Conservation (phyloP, 2,888 invertebrate species). For the Elgonia sp. region DNA sequence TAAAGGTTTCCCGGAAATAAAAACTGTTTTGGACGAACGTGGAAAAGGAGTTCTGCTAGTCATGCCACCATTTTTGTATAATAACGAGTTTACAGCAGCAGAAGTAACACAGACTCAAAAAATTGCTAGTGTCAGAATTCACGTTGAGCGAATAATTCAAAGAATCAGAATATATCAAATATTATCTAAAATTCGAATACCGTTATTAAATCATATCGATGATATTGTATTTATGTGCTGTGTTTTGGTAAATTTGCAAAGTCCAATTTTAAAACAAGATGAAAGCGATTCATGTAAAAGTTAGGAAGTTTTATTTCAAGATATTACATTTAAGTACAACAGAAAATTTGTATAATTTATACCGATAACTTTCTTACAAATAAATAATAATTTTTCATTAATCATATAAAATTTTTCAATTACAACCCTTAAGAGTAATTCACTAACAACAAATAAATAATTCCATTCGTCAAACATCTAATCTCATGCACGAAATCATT, state of each 20-base stretch:
- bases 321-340: too few species aligned
- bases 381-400: too few species aligned
- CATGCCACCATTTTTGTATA: constrained; percentile 70
- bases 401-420: too few species aligned
- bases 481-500: not conserved
- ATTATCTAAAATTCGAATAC: constrained; percentile 51
- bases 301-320: not conserved
- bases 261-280: constrained; percentile 35
- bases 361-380: too few species aligned
- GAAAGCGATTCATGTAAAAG: not conserved
- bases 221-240: constrained; percentile 69
- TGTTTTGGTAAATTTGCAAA: constrained; percentile 72
- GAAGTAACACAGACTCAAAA: constrained; percentile 66
- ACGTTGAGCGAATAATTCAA: constrained; percentile 70
- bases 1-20: not conserved
- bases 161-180: constrained; percentile 61
- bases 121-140: constrained; percentile 62
- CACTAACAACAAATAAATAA: not conserved
- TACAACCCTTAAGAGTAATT: too few species aligned
- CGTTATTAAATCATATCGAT: constrained; percentile 47
- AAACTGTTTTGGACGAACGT: constrained; percentile 43
- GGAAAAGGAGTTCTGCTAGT: constrained; percentile 64
- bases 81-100: constrained; percentile 55
- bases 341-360: too few species aligned
- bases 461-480: not conserved